These are phyloP conservation scores for Hirtodrosophila histrioides DNA, from an alignment of 2,888 invertebrate species.

Conservation along the genomic window DNA sequence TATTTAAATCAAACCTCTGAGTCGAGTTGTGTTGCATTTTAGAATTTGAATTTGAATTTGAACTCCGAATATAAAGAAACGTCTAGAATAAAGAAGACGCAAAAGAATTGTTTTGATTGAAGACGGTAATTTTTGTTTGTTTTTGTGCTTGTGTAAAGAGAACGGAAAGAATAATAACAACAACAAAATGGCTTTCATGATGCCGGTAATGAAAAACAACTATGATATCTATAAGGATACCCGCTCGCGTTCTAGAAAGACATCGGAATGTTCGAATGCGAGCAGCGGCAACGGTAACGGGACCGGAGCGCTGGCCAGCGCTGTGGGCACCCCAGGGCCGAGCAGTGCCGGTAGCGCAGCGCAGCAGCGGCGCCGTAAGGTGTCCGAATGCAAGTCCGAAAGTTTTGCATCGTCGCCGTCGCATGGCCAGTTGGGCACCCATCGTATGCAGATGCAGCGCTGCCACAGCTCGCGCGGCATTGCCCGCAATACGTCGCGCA, in stretches of 20 bases:
- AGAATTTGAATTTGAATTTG: conserved; percentile 19
- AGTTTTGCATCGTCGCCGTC: conserved; percentile 86
- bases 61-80: conserved; percentile 14
- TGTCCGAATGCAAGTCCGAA: conserved; percentile 84
- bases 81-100: conserved; percentile 22
- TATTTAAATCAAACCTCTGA: conserved; percentile 9
- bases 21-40: conserved; percentile 30
- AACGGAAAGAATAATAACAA: not conserved
- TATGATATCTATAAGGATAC: conserved; percentile 95
- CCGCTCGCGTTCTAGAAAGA: conserved; percentile 89
- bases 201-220: conserved; percentile 97
- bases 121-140: conserved; percentile 3
- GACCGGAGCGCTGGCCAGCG: conserved; percentile 86
- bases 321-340: conserved; percentile 85
- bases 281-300: conserved; percentile 85
- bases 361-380: conserved; percentile 86
- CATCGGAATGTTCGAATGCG: conserved; percentile 88
- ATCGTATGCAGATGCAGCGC: conserved; percentile 84
- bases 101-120: conserved; percentile 4
- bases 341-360: not conserved
- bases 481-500: conserved; percentile 87
- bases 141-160: conserved; percentile 16
- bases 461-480: conserved; percentile 86
- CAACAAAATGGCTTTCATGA: conserved; percentile 94
- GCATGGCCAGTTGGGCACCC: conserved; percentile 78